Conservation (phyloP, 2,797 vertebrate species). For the Sebastes steindachneri region DNA sequence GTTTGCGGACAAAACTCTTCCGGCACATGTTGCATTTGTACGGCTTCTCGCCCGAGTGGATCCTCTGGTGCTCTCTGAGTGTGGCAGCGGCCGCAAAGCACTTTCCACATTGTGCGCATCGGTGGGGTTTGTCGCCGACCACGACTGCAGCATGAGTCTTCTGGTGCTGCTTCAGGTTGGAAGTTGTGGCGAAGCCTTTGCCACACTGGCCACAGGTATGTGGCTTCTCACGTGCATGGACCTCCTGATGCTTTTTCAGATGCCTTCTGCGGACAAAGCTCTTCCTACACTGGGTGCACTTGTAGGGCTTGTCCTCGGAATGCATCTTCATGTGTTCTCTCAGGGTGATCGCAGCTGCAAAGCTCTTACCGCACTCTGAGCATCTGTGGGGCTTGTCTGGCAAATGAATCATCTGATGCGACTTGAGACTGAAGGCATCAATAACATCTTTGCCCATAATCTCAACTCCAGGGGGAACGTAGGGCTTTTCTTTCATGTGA, state of each 20-base stretch:
- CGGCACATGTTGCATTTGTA: conserved; percentile 89
- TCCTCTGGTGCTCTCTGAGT: conserved; percentile 85
- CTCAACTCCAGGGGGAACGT: conserved; percentile 83
- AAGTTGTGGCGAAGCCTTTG: conserved; percentile 85
- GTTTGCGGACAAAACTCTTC: conserved; percentile 87
- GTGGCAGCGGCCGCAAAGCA: conserved; percentile 85
- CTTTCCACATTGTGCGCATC: conserved; percentile 85
- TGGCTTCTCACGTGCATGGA: conserved; percentile 86
- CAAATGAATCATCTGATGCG: conserved; percentile 87
- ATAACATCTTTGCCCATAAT: conserved; percentile 88
- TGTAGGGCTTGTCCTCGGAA: conserved; percentile 88
- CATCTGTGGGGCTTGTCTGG: conserved; percentile 86
- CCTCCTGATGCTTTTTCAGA: conserved; percentile 87
- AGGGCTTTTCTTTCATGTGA: conserved; percentile 87
- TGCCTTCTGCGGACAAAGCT: conserved; percentile 86
- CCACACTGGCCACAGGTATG: conserved; percentile 86
- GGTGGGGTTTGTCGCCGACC: conserved; percentile 83
- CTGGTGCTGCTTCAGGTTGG: conserved; percentile 87
- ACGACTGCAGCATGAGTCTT: conserved; percentile 79
- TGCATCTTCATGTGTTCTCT: conserved; percentile 89
- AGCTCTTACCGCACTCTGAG: conserved; percentile 86
- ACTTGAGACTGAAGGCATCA: conserved; percentile 85
- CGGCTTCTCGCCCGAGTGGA: conserved; percentile 87
- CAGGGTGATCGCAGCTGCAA: conserved; percentile 86
- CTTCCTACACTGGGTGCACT: conserved; percentile 86